phyloP scores from a whole-genome alignment of 23 tunicate genomes.

The Styela clava region DNA sequence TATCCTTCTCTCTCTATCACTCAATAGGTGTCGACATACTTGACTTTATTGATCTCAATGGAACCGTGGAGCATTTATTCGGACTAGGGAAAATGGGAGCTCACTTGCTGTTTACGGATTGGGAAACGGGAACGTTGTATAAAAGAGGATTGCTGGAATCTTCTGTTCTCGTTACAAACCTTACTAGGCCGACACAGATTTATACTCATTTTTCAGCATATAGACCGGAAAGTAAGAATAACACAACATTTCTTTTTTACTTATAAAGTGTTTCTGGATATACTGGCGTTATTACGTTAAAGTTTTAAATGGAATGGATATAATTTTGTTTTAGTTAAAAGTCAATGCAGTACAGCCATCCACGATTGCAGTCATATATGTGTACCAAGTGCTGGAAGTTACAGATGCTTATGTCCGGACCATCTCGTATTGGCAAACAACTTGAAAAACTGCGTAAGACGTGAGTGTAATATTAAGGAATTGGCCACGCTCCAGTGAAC shows the following conservation, averaged over 20 bases:
- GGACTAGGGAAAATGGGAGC: slow-evolving; percentile 52
- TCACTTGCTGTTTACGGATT: slow-evolving; percentile 46
- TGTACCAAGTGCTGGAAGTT: slow-evolving; percentile 41
- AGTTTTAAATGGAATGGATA: no score
- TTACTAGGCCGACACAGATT: slow-evolving; percentile 81
- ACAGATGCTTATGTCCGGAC: slow-evolving; percentile 69
- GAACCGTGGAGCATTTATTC: slow-evolving; percentile 56
- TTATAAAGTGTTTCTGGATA: no score
- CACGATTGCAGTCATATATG: slow-evolving; percentile 77
- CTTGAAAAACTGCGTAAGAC: slow-evolving; percentile 54
- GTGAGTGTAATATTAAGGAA: slow-evolving; percentile 36
- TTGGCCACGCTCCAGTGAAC: no score
- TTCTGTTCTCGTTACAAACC: slow-evolving; percentile 36
- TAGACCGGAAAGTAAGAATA: slow-evolving; percentile 35
- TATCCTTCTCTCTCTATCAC: no score
- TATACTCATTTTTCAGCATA: slow-evolving; percentile 36
- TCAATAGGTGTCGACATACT: slow-evolving; percentile 44
- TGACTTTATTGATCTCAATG: slow-evolving; percentile 39
- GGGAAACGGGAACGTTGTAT: slow-evolving; percentile 43
- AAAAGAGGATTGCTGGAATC: slow-evolving; percentile 17
- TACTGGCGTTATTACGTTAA: no score
- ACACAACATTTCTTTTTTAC: neutral
- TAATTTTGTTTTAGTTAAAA: neutral
- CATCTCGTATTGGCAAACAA: slow-evolving; percentile 54
- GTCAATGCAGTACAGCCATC: slow-evolving; percentile 29